phyloP scores from a whole-genome alignment of 2,888 invertebrate species.

The Trichogramma dendrolimi region DNA sequence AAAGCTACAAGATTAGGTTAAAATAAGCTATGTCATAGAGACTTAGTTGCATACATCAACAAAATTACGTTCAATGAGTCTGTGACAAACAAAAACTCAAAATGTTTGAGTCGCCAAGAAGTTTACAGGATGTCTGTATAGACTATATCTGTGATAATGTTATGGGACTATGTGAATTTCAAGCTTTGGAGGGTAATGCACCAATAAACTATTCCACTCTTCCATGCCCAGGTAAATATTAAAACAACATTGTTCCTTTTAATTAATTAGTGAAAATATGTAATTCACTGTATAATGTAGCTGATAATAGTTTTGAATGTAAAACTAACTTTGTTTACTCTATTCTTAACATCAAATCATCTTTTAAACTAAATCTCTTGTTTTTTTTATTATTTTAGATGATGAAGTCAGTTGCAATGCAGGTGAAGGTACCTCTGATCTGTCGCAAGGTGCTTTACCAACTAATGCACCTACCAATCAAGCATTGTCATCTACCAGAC shows the following conservation, averaged over 20 bases:
- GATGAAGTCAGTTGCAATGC: constrained; percentile 25
- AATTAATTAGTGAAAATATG: not conserved
- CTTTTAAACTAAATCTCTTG: not conserved
- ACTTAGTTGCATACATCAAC: not conserved
- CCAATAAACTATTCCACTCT: constrained; percentile 39
- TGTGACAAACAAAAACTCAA: constrained; percentile 24
- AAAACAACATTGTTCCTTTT: not conserved
- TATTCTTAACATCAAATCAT: too few species aligned
- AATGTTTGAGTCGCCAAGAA: constrained; percentile 63
- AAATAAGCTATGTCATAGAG: not conserved
- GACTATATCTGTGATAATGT: constrained; percentile 64
- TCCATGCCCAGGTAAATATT: constrained; percentile 27
- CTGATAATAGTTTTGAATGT: too few species aligned
- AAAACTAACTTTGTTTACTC: too few species aligned
- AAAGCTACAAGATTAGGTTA: constrained; percentile 15
- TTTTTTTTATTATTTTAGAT: constrained; percentile 14
- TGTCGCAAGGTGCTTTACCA: constrained; percentile 28
- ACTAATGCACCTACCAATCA: constrained; percentile 32
- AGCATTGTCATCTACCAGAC: constrained; percentile 37
- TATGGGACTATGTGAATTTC: constrained; percentile 53
- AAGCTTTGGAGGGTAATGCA: constrained; percentile 46
- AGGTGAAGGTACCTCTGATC: constrained; percentile 27
- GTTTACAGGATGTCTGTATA: constrained; percentile 62
- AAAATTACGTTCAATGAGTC: constrained; percentile 23
- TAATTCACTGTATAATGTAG: not conserved